A percentile compares a stretch with the other conserved stretches of the same genome.
Conservation (phyloP, 1,140 invertebrate genomes). For the Belonocnema kinseyi region DNA sequence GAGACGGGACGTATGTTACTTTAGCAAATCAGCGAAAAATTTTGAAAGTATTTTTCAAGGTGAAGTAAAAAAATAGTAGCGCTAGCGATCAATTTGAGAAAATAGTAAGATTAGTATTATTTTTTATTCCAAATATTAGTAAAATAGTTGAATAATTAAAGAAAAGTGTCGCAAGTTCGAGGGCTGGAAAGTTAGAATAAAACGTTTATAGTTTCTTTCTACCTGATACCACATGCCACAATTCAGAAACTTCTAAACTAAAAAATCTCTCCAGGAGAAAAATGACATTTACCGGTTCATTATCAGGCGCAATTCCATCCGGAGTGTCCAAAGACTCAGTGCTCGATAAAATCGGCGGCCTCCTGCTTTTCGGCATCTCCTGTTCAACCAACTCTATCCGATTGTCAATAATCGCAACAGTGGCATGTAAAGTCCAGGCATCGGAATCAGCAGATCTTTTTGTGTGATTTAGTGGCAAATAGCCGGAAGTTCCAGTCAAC, state of each 20-base stretch:
- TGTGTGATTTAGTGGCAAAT: conserved; percentile 88
- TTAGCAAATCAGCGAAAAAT: too few relatives aligned
- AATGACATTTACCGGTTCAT: conserved; percentile 61
- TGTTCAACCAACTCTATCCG: conserved; percentile 62
- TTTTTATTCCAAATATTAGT: too few relatives aligned
- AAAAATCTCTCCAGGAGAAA: conserved; percentile 24
- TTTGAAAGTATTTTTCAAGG: too few relatives aligned
- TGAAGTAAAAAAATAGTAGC: too few relatives aligned
- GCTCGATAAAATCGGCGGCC: conserved; percentile 70
- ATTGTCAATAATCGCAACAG: conserved; percentile 76
- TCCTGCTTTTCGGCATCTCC: conserved; percentile 59
- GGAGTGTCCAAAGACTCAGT: conserved; percentile 73
- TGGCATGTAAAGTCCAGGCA: conserved; percentile 91
- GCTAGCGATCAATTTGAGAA: too few relatives aligned
- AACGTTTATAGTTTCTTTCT: too few relatives aligned
- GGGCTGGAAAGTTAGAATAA: too few relatives aligned
- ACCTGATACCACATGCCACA: too few relatives aligned
- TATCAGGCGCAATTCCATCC: conserved; percentile 67
- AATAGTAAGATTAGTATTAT: too few relatives aligned
- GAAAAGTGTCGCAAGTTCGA: too few relatives aligned
- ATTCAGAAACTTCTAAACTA: not conserved
- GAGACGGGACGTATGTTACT: too few relatives aligned
- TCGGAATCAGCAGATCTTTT: conserved; percentile 90
- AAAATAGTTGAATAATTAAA: too few relatives aligned
- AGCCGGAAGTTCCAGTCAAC: conserved; percentile 88